Percentiles rank a stretch among this genome's conserved stretches.
Evolutionary conservation across 2,888 invertebrate species (phyloP).

Genomic region (Acheta domesticus): DNA sequence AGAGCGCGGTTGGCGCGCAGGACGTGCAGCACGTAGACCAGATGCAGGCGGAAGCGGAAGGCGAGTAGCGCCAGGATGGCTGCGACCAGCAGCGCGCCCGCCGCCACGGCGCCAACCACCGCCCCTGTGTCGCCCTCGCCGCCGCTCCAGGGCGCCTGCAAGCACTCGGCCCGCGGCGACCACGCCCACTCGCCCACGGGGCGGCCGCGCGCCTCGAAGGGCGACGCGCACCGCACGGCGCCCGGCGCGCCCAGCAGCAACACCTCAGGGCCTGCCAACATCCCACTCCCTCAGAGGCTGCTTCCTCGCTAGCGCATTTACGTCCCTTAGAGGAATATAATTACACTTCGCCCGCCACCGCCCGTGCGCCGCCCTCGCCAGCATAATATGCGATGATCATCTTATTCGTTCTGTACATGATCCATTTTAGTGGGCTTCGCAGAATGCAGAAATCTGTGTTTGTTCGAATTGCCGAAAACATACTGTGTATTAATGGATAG

Average conservation of each 20-base stretch:
- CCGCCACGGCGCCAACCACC: not conserved
- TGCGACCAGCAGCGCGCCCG: slow-evolving; percentile 11
- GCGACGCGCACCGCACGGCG: not conserved
- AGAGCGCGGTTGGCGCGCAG: not conserved
- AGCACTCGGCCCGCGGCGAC: not conserved
- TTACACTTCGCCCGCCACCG: too few species aligned
- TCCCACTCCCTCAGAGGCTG: too few species aligned
- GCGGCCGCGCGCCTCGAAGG: not conserved
- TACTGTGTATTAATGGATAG: too few species aligned
- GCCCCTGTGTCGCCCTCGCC: not conserved
- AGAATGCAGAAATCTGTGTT: too few species aligned
- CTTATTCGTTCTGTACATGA: too few species aligned
- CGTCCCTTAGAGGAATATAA: too few species aligned
- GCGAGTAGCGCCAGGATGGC: not conserved
- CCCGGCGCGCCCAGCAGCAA: not conserved
- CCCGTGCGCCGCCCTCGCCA: too few species aligned
- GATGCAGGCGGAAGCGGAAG: not conserved
- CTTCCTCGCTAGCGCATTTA: too few species aligned
- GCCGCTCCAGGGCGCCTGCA: too few species aligned
- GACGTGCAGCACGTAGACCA: not conserved
- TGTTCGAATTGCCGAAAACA: too few species aligned
- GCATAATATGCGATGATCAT: too few species aligned
- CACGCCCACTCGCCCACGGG: not conserved
- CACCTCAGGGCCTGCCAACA: not conserved
- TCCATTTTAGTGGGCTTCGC: too few species aligned